Conservation (phyloP, 2,797 vertebrate species). For the Trachurus trachurus region DNA sequence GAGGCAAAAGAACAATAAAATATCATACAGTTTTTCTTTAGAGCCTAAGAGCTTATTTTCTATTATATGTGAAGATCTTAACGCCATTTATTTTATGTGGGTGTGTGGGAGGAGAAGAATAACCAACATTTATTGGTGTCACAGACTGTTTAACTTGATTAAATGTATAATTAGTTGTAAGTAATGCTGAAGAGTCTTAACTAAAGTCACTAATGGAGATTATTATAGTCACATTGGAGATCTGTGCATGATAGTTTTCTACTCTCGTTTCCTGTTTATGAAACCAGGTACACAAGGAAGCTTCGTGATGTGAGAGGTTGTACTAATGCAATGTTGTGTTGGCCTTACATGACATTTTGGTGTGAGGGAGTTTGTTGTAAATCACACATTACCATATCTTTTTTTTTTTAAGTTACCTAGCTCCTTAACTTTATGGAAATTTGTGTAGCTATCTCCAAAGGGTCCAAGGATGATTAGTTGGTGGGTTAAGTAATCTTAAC, state of each 20-base stretch:
- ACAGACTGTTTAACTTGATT: slow-evolving; percentile 35
- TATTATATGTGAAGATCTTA: slow-evolving; percentile 48
- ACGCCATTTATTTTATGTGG: slow-evolving; percentile 9
- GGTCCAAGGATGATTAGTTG: not conserved
- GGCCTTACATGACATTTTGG: not conserved
- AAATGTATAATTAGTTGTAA: slow-evolving; percentile 27
- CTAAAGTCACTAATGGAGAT: slow-evolving; percentile 32
- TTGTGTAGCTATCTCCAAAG: not conserved
- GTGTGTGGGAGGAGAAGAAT: slow-evolving; percentile 9
- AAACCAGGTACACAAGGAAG: not conserved
- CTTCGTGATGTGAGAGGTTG: not conserved
- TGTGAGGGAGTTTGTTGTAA: not conserved
- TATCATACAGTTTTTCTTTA: slow-evolving; percentile 47
- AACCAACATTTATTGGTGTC: slow-evolving; percentile 41
- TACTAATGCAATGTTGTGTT: not conserved
- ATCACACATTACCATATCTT: not conserved
- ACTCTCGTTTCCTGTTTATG: slow-evolving; percentile 1
- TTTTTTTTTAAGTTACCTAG: not conserved
- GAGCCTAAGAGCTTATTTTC: slow-evolving; percentile 53
- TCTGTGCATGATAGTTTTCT: slow-evolving; percentile 7
- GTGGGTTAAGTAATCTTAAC: not conserved
- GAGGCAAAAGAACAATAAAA: slow-evolving; percentile 34
- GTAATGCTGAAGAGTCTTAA: slow-evolving; percentile 57
- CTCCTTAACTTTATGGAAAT: not conserved
- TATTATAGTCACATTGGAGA: slow-evolving; percentile 8